These are phyloP conservation scores for Mellilla xanthometata DNA, from an alignment of 2,888 invertebrate genomes.

Conservation along the genomic window DNA sequence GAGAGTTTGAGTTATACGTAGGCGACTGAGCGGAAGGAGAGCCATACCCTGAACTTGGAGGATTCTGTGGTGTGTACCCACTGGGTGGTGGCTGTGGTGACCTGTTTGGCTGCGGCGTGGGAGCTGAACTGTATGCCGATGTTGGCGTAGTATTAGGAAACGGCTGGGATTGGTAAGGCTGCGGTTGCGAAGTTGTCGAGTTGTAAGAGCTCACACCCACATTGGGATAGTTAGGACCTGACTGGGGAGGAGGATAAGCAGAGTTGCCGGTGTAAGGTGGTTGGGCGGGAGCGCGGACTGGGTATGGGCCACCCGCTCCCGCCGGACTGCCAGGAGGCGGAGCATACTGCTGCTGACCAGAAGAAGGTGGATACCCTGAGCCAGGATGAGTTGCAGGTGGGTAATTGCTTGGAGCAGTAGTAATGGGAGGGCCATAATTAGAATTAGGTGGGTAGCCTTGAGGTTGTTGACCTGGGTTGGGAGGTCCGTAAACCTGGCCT, in stretches of 20 bases:
- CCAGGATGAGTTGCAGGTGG: slow-evolving; percentile 79
- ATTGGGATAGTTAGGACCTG: slow-evolving; percentile 72
- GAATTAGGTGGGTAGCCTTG: slow-evolving; percentile 86
- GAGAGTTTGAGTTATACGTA: slow-evolving; percentile 84
- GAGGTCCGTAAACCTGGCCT: slow-evolving; percentile 84
- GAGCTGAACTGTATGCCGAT: slow-evolving; percentile 79
- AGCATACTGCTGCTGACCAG: slow-evolving; percentile 74
- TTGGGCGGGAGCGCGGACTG: slow-evolving; percentile 68
- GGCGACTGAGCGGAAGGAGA: slow-evolving; percentile 86
- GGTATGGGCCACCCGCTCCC: slow-evolving; percentile 68
- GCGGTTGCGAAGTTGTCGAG: slow-evolving; percentile 72
- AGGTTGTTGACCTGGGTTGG: slow-evolving; percentile 83
- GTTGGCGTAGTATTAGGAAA: slow-evolving; percentile 77
- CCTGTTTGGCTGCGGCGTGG: slow-evolving; percentile 75
- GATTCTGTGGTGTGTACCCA: slow-evolving; percentile 82
- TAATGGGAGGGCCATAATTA: slow-evolving; percentile 84
- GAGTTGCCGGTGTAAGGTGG: slow-evolving; percentile 73
- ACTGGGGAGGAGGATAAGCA: slow-evolving; percentile 71
- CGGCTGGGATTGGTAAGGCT: slow-evolving; percentile 76
- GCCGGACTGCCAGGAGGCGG: slow-evolving; percentile 75
- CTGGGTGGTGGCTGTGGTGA: slow-evolving; percentile 82
- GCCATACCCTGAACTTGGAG: slow-evolving; percentile 82
- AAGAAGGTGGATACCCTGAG: slow-evolving; percentile 70
- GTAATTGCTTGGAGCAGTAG: slow-evolving; percentile 82
- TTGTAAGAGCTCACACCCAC: slow-evolving; percentile 75